Base-by-base conservation (phyloP, 2,888 invertebrate species). In the Cephus rjabovi region DNA sequence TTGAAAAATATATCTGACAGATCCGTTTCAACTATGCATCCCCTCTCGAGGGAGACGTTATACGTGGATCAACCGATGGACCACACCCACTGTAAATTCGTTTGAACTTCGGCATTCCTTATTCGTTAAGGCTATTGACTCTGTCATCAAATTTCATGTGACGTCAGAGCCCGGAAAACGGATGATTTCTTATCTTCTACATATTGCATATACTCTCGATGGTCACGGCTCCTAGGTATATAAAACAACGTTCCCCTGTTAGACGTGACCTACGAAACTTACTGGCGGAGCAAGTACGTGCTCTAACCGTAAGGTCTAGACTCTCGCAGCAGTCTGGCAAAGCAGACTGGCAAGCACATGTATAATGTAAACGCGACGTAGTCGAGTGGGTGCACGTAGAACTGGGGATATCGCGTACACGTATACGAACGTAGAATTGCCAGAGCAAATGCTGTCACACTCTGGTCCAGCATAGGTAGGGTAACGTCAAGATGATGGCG, bases 401-500 rank as follows among this genome's bases (percentile, higher is more conserved):
- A 23, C 56, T 9, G 23, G 23, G 9, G 23, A 23, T 23, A 23
- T 56, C 56, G 56, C 2, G 23, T 23, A 56, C 23, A 56, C 56
- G 9, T 23, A 23, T 9, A 23, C 9, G 56, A 56, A 23, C 56
- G 23, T 56, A 9, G 9, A 56, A 56, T 23, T 56, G 9, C 56
- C 56, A 23, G 23, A 23, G 56, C 23, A 56, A 56, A 56, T 56
- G 23, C 56, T 23, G 56, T 56, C 56, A 23, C 56, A 23, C 6
- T 40, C 23, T 56, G 56, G 23, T 56, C 23, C 56, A 56, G 76
- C 73, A 76, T 74, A 79, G n/a, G 77, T 75, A 79, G n/a, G 78
- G 81, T 73, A 76, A 78, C 77, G 79, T 79, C 78, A 78, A 79
- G 76, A 78, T 79, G 80, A 74, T 76, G 80, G 35, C 76, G 78